Evolutionary conservation across 2,797 vertebrate species (phyloP).

Genomic region (Chaetodon trifasciatus): DNA sequence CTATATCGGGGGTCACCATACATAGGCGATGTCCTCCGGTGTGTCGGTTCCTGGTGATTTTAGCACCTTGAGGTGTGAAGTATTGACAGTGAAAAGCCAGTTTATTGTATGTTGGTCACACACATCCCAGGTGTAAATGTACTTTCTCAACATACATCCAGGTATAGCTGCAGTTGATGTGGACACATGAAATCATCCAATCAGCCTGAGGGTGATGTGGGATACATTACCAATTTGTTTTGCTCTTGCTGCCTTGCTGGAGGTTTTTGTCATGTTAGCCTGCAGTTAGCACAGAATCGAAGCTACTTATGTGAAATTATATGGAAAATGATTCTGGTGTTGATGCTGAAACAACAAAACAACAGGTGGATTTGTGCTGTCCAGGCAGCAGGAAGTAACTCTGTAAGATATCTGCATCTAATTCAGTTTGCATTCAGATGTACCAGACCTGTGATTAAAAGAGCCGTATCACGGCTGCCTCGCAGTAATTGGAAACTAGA

Average conservation of each 20-base stretch:
- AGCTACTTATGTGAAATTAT: no score
- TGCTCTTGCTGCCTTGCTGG: no score
- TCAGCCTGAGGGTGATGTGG: no score
- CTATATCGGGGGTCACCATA: background rate
- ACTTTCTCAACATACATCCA: background rate
- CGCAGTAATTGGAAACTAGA: conserved; percentile 19
- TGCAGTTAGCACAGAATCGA: no score
- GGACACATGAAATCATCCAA: background rate
- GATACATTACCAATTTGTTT: no score
- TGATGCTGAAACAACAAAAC: no score
- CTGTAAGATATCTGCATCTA: background rate
- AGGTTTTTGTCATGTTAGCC: no score
- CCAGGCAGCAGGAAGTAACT: background rate
- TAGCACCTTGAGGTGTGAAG: conserved; percentile 24
- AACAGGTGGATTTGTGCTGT: no score
- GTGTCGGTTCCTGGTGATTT: conserved; percentile 9
- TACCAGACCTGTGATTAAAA: conserved; percentile 5
- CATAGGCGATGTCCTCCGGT: background rate
- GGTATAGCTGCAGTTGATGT: background rate
- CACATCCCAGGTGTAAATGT: background rate
- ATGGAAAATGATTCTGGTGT: no score
- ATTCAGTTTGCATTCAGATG: conserved; percentile 9
- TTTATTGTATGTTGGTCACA: background rate
- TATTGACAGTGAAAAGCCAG: background rate
- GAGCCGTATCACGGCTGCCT: background rate